A percentile compares a stretch with the other conserved stretches of the same genome.
These are phyloP conservation scores for Amorpha juglandis DNA, from an alignment of 2,888 invertebrate species.

Conservation along the genomic window DNA sequence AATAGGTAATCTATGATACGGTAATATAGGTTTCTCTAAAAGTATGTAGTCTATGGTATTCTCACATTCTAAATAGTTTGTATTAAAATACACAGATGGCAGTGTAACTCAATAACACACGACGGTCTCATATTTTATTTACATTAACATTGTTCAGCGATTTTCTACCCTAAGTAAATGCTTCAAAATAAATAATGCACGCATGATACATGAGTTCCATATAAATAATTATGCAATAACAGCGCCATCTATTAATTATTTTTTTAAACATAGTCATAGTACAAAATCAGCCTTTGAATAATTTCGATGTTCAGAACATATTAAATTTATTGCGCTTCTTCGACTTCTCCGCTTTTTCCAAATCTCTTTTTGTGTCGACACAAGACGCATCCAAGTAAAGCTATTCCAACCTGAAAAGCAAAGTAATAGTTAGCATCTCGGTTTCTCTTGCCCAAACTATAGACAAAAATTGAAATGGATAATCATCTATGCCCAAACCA, in stretches of 20 bases:
- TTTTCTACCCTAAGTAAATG: conserved; percentile 31
- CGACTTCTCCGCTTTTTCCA: conserved; percentile 22
- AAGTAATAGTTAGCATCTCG: background rate
- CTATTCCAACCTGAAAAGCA: conserved; percentile 31
- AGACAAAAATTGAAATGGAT: too few species aligned
- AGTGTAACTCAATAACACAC: background rate
- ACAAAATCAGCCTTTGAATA: conserved; percentile 16
- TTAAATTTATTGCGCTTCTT: conserved; percentile 4
- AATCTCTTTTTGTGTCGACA: conserved; percentile 26
- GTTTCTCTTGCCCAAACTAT: too few species aligned
- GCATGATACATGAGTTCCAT: background rate
- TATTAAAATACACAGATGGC: background rate
- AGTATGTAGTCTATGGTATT: background rate
- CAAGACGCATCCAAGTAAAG: conserved; percentile 24
- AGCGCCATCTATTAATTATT: background rate
- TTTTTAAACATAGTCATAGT: background rate
- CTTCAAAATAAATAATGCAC: conserved; percentile 9
- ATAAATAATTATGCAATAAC: background rate
- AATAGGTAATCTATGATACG: too few species aligned
- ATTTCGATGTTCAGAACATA: background rate
- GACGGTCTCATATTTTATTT: conserved; percentile 11
- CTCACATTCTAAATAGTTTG: background rate
- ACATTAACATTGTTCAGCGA: conserved; percentile 30
- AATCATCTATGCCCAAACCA: too few species aligned
- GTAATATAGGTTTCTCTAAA: too few species aligned